phyloP scores from a whole-genome alignment of 2,888 invertebrate species.

The Drosophila melanosoma region DNA sequence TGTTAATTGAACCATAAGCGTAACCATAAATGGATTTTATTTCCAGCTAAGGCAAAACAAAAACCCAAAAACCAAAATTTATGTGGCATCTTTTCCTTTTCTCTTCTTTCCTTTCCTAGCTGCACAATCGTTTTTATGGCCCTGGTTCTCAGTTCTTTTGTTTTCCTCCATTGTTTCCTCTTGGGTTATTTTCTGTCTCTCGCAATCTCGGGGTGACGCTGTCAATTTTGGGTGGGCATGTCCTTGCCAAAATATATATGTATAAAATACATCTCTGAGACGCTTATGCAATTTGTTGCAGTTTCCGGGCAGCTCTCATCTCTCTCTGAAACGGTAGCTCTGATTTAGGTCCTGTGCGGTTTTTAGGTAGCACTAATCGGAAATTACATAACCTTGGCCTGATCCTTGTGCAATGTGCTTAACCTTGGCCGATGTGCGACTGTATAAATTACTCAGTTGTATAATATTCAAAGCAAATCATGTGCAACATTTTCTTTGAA shows the following conservation, averaged over 20 bases:
- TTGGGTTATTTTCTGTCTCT: constrained; percentile 23
- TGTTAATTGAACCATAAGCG: constrained; percentile 83
- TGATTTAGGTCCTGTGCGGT: constrained; percentile 29
- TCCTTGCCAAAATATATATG: constrained; percentile 62
- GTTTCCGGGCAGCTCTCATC: constrained; percentile 49
- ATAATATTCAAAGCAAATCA: not conserved
- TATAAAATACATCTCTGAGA: constrained; percentile 31
- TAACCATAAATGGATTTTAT: constrained; percentile 83
- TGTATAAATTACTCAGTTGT: not conserved
- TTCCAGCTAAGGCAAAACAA: constrained; percentile 72
- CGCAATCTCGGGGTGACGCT: constrained; percentile 34
- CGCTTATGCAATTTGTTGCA: constrained; percentile 79
- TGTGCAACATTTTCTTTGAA: not conserved
- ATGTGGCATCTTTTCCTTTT: constrained; percentile 49
- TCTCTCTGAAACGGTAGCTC: constrained; percentile 48
- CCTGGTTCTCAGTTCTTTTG: constrained; percentile 41
- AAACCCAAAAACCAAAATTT: constrained; percentile 67
- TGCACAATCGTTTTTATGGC: constrained; percentile 69
- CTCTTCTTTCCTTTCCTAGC: not conserved
- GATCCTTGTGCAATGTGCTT: constrained; percentile 16
- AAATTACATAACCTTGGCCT: constrained; percentile 54
- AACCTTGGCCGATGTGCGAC: constrained; percentile 33
- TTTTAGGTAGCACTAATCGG: constrained; percentile 33
- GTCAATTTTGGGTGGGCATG: constrained; percentile 66
- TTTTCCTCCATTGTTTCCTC: constrained; percentile 37